Base-by-base conservation (phyloP, 2,113 vertebrate species). In the Ameiurus melas region DNA sequence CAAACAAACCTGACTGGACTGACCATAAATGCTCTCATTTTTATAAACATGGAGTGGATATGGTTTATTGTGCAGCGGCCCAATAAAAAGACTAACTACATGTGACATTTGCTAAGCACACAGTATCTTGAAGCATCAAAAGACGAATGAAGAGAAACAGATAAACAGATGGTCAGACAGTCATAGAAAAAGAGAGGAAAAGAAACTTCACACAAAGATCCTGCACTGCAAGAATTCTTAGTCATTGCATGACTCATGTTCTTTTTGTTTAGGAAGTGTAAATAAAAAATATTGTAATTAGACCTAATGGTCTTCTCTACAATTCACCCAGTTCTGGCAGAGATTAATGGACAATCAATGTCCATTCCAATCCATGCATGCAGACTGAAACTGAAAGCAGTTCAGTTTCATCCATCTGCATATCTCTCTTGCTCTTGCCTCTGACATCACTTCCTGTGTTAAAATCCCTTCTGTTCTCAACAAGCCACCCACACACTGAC, bases 211-310 rank as follows among this genome's bases (percentile, higher is more conserved):
- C 7, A 3, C 9, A 87, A 70, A 27, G 33, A 57, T 82, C 17
- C 51, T 71, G 22, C 64, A 82, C 14, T 87, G 22, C 47, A 66
- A 80, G 51, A 87, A 71, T 53, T 43, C 43, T 36, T 82, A 71
- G 51, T 47, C 22, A 30, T n/a, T n/a, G 30, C n/a, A 66, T 68
- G 62, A 68, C 55, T 77, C 57, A 36, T 87, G 17, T 62, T 73
- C 14, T 85, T 30, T 36, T 47, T 39, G 5, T 39, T 22, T 10
- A 20, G n/a, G 43, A 82, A 5, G 13, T 66, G 36, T 80, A 79
- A 57, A 81, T 87, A n/a, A 66, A 8, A 82, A 55, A 71, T 57
- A 71, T 87, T 82, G 36, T 27, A 81, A 55, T 66, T 79, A 62
- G 27, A 22, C 13, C 22, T 81, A 58, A 81, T 71, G 43, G 4